A percentile compares a stretch with the other conserved stretches of the same genome.
Conservation (phyloP, 2,888 invertebrate species). For the Ramazzottius varieornatus region DNA sequence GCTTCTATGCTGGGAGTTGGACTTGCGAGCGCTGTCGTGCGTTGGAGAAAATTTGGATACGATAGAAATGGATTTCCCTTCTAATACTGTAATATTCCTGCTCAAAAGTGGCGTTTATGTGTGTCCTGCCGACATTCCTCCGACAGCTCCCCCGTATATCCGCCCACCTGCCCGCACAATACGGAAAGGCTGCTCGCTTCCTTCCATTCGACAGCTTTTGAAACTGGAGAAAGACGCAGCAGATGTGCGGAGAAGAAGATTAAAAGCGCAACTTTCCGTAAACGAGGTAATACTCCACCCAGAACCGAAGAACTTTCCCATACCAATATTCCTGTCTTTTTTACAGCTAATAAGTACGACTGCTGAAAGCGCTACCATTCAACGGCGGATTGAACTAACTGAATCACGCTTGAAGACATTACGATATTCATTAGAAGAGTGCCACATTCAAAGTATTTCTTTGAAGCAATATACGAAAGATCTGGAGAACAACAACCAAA, state of each 20-base stretch:
- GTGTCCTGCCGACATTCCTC: background rate
- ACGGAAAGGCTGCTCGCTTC: background rate
- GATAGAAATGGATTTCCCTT: background rate
- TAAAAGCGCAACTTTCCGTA: background rate
- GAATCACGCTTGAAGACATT: background rate
- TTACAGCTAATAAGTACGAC: too few species aligned
- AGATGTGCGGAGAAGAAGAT: background rate
- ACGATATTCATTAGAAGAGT: background rate
- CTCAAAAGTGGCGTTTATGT: background rate
- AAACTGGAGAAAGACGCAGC: background rate
- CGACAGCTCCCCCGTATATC: too few species aligned
- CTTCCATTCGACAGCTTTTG: background rate
- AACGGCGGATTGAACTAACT: background rate
- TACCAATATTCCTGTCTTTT: too few species aligned
- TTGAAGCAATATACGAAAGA: background rate
- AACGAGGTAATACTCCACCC: background rate
- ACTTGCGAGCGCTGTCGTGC: background rate
- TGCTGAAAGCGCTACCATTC: background rate
- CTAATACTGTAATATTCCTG: background rate
- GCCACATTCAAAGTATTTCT: background rate
- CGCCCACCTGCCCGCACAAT: too few species aligned
- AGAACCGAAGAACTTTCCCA: too few species aligned
- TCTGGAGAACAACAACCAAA: background rate
- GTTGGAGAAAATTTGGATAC: background rate
- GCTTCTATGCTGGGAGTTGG: background rate